Evolutionary conservation across 2,888 invertebrate species (phyloP).

Genomic region (Tinea pellionella): DNA sequence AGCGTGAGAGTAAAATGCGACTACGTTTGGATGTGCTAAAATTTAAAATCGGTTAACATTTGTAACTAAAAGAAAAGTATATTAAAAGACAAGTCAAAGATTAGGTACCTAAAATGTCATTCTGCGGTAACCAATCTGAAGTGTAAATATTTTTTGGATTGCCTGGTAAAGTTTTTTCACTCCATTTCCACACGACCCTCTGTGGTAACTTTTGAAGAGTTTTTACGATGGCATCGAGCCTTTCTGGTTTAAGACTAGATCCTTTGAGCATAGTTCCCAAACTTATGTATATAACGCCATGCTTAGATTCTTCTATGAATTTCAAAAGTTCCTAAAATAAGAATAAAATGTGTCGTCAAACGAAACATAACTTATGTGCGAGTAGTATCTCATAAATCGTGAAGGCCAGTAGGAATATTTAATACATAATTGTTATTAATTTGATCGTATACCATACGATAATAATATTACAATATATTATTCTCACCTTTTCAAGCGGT

Average conservation of each 20-base stretch:
- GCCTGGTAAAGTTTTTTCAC: constrained; percentile 55
- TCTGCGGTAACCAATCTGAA: constrained; percentile 71
- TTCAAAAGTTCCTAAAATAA: constrained; percentile 63
- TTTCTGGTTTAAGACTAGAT: constrained; percentile 71
- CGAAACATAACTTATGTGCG: no score
- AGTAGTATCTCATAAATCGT: no score
- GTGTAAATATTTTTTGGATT: constrained; percentile 66
- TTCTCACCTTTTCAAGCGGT: constrained; percentile 28
- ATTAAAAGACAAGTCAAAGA: background rate
- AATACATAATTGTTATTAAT: background rate
- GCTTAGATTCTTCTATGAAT: constrained; percentile 72
- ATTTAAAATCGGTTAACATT: constrained; percentile 1
- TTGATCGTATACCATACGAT: background rate
- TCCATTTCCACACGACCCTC: constrained; percentile 85
- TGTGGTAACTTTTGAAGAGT: constrained; percentile 74
- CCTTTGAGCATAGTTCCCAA: constrained; percentile 80
- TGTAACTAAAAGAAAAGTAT: background rate
- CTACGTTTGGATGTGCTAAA: constrained; percentile 70
- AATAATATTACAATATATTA: background rate
- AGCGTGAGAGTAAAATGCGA: constrained; percentile 70
- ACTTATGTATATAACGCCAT: constrained; percentile 80
- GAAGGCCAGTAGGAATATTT: background rate
- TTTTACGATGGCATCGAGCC: constrained; percentile 67
- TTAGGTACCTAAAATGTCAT: constrained; percentile 64
- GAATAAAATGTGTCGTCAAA: no score